phyloP scores from a whole-genome alignment of 2,888 invertebrate genomes.

The Villa cingulata region DNA sequence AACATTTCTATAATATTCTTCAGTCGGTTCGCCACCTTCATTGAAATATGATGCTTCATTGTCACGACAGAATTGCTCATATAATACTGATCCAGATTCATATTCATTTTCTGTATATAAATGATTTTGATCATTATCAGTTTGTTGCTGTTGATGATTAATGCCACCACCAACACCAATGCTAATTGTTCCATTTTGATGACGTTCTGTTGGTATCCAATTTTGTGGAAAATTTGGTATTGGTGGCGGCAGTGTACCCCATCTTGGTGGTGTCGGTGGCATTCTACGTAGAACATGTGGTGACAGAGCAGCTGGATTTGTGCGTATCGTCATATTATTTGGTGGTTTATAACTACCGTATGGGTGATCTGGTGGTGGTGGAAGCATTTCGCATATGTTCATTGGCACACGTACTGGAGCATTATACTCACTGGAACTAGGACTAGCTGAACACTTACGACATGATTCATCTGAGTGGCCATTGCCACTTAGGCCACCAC shows the following conservation, averaged over 20 bases:
- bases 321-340: conserved; percentile 23
- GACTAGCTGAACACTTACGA: conserved; percentile 40
- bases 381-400: conserved; percentile 52
- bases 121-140: conserved; percentile 6
- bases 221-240: conserved; percentile 24
- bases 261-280: conserved; percentile 18
- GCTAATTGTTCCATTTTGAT: background rate
- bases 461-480: conserved; percentile 43
- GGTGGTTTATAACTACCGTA: conserved; percentile 19
- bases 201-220: conserved; percentile 13
- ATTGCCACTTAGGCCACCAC: conserved; percentile 28
- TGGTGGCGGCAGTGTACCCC: conserved; percentile 20
- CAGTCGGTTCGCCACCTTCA: conserved; percentile 22
- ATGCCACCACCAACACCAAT: conserved; percentile 5
- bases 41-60: conserved; percentile 21
- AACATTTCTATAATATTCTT: conserved; percentile 23
- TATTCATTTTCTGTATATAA: conserved; percentile 21
- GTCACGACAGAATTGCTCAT: conserved; percentile 22
- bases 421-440: conserved; percentile 42
- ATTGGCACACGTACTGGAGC: conserved; percentile 35
- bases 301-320: conserved; percentile 22
- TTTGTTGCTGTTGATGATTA: conserved; percentile 6
- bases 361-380: conserved; percentile 41
- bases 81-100: conserved; percentile 22
- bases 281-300: conserved; percentile 20